Percentiles rank a stretch among this genome's conserved stretches.
Evolutionary conservation across 2,797 vertebrate species (phyloP).

Genomic region (Pantherophis vulpinus): DNA sequence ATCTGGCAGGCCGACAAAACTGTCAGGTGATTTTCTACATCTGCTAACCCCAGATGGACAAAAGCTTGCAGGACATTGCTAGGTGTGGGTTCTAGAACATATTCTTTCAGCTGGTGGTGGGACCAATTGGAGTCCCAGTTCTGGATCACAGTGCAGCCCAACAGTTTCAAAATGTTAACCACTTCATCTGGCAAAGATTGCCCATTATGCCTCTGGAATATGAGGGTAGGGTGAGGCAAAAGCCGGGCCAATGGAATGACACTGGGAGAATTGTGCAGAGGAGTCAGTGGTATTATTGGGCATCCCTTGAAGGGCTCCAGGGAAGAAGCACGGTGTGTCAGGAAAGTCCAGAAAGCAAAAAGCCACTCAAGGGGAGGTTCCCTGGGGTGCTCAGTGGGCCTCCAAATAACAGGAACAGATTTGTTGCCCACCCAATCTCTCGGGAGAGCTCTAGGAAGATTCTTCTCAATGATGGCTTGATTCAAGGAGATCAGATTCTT

Average conservation of each 20-base stretch:
- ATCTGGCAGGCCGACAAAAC: slow-evolving; percentile 40
- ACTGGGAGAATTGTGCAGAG: slow-evolving; percentile 44
- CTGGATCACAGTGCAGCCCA: slow-evolving; percentile 76
- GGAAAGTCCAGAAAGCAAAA: slow-evolving; percentile 78
- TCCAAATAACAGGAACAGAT: slow-evolving; percentile 68
- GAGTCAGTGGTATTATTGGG: slow-evolving; percentile 76
- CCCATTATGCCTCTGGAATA: slow-evolving; percentile 72
- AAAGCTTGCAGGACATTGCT: slow-evolving; percentile 71
- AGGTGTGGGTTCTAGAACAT: slow-evolving; percentile 76
- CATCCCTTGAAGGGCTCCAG: slow-evolving; percentile 72
- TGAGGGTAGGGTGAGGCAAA: slow-evolving; percentile 67
- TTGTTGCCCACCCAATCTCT: slow-evolving; percentile 67
- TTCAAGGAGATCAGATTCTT: slow-evolving; percentile 68
- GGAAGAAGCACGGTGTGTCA: slow-evolving; percentile 66
- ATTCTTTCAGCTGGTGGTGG: slow-evolving; percentile 73
- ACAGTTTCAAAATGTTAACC: slow-evolving; percentile 65
- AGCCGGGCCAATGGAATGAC: slow-evolving; percentile 69
- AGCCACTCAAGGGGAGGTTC: slow-evolving; percentile 81
- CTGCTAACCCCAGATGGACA: slow-evolving; percentile 55
- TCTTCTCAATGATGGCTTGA: slow-evolving; percentile 57
- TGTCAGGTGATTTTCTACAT: slow-evolving; percentile 58
- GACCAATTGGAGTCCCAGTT: slow-evolving; percentile 68
- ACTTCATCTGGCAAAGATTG: slow-evolving; percentile 67
- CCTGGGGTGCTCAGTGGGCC: slow-evolving; percentile 30
- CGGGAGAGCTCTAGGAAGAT: slow-evolving; percentile 69